Evolutionary conservation across 2,888 invertebrate species (phyloP).

Genomic region (Hedya salicella): DNA sequence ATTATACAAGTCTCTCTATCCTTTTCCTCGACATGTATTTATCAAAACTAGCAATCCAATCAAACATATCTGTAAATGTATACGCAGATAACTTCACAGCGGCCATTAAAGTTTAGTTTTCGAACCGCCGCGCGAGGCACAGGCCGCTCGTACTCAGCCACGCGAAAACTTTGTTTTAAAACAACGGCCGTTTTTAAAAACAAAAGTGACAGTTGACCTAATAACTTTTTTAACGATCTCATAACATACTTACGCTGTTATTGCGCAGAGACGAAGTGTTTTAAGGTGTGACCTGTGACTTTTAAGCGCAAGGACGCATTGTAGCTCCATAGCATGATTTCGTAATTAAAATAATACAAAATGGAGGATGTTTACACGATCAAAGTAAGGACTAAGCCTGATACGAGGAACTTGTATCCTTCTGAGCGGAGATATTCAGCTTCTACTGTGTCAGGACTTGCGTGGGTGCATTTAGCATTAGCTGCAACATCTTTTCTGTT

Average conservation of each 20-base stretch:
- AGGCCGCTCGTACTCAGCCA: conserved; percentile 38
- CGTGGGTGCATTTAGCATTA: conserved; percentile 86
- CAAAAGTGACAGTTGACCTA: conserved; percentile 32
- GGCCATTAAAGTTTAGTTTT: conserved; percentile 54
- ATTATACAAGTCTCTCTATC: not conserved
- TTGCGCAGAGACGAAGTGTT: not conserved
- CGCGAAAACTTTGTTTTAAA: conserved; percentile 37
- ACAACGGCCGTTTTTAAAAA: conserved; percentile 42
- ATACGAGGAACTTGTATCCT: conserved; percentile 85
- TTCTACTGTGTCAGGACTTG: conserved; percentile 87
- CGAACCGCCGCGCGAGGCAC: conserved; percentile 51
- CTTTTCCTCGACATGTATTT: not conserved
- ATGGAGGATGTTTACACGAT: conserved; percentile 89
- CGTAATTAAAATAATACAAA: conserved; percentile 58
- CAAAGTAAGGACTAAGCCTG: conserved; percentile 86
- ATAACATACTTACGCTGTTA: not conserved
- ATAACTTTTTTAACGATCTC: not conserved
- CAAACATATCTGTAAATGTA: not conserved
- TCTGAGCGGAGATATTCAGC: conserved; percentile 88
- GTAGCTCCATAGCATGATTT: conserved; percentile 41
- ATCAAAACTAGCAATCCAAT: conserved; percentile 26
- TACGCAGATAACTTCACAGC: conserved; percentile 26
- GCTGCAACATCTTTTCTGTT: conserved; percentile 84
- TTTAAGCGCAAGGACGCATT: conserved; percentile 16
- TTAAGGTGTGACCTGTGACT: conserved; percentile 14